Conservation (phyloP, 2,113 vertebrate genomes). For the Dolichallabes microphthalmus region DNA sequence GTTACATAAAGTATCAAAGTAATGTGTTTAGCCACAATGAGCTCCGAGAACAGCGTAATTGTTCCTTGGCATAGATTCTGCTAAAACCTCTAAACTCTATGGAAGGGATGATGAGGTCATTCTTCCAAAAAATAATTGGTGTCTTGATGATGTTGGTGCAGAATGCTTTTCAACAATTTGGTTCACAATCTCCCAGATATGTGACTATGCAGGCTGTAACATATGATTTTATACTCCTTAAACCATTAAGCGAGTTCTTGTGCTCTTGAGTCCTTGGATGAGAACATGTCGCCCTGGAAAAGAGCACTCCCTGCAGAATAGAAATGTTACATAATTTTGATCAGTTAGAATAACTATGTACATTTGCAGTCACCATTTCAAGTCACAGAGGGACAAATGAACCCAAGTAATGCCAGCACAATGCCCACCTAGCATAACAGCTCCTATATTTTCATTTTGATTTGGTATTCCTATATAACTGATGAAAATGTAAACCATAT, state of each 20-base stretch:
- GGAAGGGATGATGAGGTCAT: not conserved
- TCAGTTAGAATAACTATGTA: not conserved
- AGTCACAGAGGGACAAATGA: not conserved
- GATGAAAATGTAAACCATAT: conserved; percentile 9
- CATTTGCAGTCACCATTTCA: conserved; percentile 1
- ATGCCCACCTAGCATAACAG: not conserved
- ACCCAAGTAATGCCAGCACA: not conserved
- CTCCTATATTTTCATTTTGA: not conserved
- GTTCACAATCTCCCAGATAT: not conserved
- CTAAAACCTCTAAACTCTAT: not conserved
- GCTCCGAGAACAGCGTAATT: not conserved
- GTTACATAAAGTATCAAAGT: not conserved
- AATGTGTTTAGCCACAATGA: not conserved
- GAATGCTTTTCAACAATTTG: not conserved
- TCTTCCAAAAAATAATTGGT: not conserved
- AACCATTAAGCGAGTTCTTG: not conserved
- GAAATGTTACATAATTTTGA: not conserved
- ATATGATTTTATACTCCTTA: not conserved
- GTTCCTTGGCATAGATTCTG: not conserved
- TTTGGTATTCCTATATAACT: not conserved
- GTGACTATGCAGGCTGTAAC: not conserved
- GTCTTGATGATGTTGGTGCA: not conserved
- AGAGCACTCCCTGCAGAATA: too few relatives aligned
- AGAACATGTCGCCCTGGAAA: not conserved
- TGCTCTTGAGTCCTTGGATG: not conserved